Conservation (phyloP, 53 echinoderm and acorn worm species). For the Stichopus horrens region DNA sequence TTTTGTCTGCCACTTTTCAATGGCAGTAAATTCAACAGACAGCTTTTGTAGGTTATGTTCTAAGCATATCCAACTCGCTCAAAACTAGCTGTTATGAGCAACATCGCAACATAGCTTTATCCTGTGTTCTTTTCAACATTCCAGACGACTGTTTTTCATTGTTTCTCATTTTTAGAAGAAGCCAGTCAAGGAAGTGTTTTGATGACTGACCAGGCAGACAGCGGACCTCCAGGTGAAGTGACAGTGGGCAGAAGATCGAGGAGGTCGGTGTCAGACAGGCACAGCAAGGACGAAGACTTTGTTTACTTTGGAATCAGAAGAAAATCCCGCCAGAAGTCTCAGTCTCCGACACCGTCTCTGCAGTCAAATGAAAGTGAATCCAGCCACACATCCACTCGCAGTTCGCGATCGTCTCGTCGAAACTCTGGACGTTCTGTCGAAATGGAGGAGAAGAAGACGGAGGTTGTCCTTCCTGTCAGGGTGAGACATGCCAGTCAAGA, state of each 20-base stretch:
- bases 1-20: too few species aligned
- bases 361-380: constrained; percentile 46
- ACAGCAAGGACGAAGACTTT: constrained; percentile 58
- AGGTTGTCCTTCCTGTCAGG: background rate
- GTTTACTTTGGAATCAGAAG: constrained; percentile 56
- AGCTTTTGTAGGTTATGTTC: too few species aligned
- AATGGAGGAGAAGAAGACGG: constrained; percentile 8
- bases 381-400: constrained; percentile 25
- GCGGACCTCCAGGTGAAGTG: background rate
- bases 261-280: constrained; percentile 53
- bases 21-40: too few species aligned
- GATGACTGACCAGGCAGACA: background rate
- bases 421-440: constrained; percentile 58
- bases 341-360: constrained; percentile 50
- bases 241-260: constrained; percentile 43
- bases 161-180: background rate
- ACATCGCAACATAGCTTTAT: too few species aligned
- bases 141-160: background rate
- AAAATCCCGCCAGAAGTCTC: constrained; percentile 52
- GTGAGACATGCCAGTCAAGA: constrained; percentile 47
- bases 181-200: background rate
- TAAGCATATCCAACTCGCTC: too few species aligned
- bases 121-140: too few species aligned
- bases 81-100: too few species aligned
- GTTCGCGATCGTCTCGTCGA: constrained; percentile 40